A percentile compares a stretch with the other conserved stretches of the same genome.
These are phyloP conservation scores for Endotricha flammealis DNA, from an alignment of 2,888 invertebrate genomes.

Conservation along the genomic window DNA sequence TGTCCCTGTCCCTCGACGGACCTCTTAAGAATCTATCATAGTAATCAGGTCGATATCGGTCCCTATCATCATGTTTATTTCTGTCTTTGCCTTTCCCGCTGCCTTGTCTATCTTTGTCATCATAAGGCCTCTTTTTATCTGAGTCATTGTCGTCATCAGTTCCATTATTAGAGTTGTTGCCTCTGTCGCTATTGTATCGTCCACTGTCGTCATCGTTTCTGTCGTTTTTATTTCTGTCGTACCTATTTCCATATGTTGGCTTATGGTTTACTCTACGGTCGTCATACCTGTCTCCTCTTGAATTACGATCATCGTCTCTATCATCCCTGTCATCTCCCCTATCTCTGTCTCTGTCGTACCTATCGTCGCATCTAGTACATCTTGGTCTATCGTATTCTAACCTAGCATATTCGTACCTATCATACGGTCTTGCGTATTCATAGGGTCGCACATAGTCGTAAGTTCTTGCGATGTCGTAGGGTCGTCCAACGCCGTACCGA, in stretches of 20 bases:
- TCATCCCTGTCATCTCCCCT: conserved; percentile 18
- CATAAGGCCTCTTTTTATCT: conserved; percentile 39
- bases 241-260: conserved; percentile 54
- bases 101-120: conserved; percentile 43
- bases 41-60: conserved; percentile 63
- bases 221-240: conserved; percentile 46
- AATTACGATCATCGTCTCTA: conserved; percentile 17
- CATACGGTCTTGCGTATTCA: conserved; percentile 22
- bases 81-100: conserved; percentile 35
- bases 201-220: conserved; percentile 47
- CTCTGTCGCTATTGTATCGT: conserved; percentile 39
- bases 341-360: conserved; percentile 8
- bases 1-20: conserved; percentile 52
- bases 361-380: conserved; percentile 51
- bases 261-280: conserved; percentile 39
- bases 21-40: conserved; percentile 64
- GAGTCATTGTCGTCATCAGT: conserved; percentile 50
- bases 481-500: conserved; percentile 45
- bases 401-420: conserved; percentile 28
- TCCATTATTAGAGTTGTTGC: conserved; percentile 42
- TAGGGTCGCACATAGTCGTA: conserved; percentile 17
- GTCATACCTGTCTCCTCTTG: conserved; percentile 38
- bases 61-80: conserved; percentile 51
- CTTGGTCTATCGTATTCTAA: conserved; percentile 41
- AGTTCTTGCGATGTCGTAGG: conserved; percentile 18